These are phyloP conservation scores for Brenthis ino DNA, from an alignment of 2,888 invertebrate genomes.

Conservation along the genomic window DNA sequence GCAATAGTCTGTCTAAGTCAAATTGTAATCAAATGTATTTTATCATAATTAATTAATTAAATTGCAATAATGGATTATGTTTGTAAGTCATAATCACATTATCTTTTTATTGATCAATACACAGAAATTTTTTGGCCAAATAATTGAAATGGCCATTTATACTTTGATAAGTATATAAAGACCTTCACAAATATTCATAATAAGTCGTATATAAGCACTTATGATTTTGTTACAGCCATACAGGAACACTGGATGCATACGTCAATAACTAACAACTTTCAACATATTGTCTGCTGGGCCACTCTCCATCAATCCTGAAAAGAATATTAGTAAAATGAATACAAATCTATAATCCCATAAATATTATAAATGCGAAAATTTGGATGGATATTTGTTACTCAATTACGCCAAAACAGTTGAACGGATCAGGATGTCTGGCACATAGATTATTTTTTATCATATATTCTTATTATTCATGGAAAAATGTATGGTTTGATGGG, in stretches of 20 bases:
- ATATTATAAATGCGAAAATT: not conserved
- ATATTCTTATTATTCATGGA: too few relatives aligned
- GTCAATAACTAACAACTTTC: slow-evolving; percentile 47
- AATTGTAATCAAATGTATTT: too few relatives aligned
- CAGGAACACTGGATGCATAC: slow-evolving; percentile 52
- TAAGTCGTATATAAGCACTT: slow-evolving; percentile 46
- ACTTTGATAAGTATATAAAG: slow-evolving; percentile 30
- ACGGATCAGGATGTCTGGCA: too few relatives aligned
- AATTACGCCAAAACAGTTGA: too few relatives aligned
- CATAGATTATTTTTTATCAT: too few relatives aligned
- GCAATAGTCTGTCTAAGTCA: too few relatives aligned
- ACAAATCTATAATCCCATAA: not conserved
- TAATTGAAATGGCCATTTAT: not conserved
- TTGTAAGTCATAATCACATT: too few relatives aligned
- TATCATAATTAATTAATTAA: too few relatives aligned
- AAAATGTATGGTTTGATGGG: too few relatives aligned
- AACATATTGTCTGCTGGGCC: slow-evolving; percentile 44
- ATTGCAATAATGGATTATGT: too few relatives aligned
- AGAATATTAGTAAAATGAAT: not conserved
- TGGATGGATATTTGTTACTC: too few relatives aligned
- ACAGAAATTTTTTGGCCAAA: not conserved
- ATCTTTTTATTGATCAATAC: not conserved
- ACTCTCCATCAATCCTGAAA: slow-evolving; percentile 39
- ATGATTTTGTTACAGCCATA: slow-evolving; percentile 48
- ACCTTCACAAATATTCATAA: slow-evolving; percentile 49